Conservation (phyloP, 1,140 invertebrate species). For the Danaus plexippus region DNA sequence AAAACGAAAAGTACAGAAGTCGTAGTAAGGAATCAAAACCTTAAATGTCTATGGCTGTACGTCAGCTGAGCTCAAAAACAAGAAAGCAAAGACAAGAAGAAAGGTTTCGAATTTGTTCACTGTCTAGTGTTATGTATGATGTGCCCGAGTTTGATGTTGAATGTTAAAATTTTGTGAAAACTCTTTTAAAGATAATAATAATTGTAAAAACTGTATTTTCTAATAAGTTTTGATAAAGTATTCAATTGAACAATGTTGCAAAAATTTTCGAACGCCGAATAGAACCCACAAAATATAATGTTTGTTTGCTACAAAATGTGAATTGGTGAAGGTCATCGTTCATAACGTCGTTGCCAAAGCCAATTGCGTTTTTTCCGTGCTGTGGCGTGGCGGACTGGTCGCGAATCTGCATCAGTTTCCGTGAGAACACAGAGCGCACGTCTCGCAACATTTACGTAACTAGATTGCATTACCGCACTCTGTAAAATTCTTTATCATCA, state of each 20-base stretch:
- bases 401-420: slow-evolving; percentile 9
- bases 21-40: slow-evolving; percentile 8
- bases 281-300: slow-evolving; percentile 3
- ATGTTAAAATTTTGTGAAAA: no score
- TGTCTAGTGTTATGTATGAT: slow-evolving; percentile 11
- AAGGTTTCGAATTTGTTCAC: slow-evolving; percentile 9
- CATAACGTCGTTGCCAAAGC: slow-evolving; percentile 22
- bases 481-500: slow-evolving; percentile 9
- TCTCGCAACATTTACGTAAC: slow-evolving; percentile 34
- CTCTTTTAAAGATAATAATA: slow-evolving; percentile 1
- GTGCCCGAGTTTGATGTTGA: slow-evolving; percentile 1
- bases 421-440: slow-evolving; percentile 3
- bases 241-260: no score
- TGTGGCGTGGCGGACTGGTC: slow-evolving; percentile 6
- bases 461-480: slow-evolving; percentile 8
- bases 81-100: slow-evolving; percentile 6
- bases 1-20: no score
- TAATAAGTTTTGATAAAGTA: background rate
- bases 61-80: slow-evolving; percentile 18
- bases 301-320: slow-evolving; percentile 43
- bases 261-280: no score
- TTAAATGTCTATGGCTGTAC: slow-evolving; percentile 20
- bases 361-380: slow-evolving; percentile 32
- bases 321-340: slow-evolving; percentile 51
- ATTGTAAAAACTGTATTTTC: slow-evolving; percentile 2